Evolutionary conservation across 2,797 vertebrate genomes (phyloP).

Genomic region (Chelon labrosus): DNA sequence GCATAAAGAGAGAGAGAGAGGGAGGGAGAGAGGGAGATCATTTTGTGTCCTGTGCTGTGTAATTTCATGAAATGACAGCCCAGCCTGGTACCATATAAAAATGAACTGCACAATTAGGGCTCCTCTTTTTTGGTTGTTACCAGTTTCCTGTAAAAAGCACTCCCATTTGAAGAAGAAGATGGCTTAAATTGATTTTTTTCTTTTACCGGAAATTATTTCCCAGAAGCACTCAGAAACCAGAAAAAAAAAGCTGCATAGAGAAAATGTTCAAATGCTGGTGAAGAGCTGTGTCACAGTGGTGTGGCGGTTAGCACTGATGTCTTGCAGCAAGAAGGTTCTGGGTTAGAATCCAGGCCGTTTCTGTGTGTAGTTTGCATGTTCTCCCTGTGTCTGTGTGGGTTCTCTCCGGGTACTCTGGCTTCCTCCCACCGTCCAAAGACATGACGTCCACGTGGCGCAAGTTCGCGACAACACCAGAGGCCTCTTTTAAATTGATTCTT

Average conservation of each 20-base stretch:
- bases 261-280: background rate
- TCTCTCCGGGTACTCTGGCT: no score
- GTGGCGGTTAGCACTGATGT: no score
- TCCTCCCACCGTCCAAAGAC: no score
- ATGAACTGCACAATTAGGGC: conserved; percentile 2
- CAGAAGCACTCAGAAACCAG: background rate
- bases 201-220: background rate
- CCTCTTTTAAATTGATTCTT: no score
- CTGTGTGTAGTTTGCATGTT: no score
- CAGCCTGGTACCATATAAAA: background rate
- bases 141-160: background rate
- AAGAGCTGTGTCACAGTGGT: no score
- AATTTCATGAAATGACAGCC: conserved; percentile 15
- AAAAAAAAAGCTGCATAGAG: background rate
- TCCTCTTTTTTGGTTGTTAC: background rate
- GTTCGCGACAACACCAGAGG: no score
- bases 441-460: no score
- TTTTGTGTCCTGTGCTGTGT: conserved; percentile 2
- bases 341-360: no score
- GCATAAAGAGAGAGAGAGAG: background rate
- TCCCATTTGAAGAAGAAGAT: background rate
- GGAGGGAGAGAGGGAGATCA: background rate
- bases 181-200: background rate
- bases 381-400: no score
- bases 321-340: no score